phyloP scores from a whole-genome alignment of 2,113 vertebrate genomes.

The Triplophysa rosa region DNA sequence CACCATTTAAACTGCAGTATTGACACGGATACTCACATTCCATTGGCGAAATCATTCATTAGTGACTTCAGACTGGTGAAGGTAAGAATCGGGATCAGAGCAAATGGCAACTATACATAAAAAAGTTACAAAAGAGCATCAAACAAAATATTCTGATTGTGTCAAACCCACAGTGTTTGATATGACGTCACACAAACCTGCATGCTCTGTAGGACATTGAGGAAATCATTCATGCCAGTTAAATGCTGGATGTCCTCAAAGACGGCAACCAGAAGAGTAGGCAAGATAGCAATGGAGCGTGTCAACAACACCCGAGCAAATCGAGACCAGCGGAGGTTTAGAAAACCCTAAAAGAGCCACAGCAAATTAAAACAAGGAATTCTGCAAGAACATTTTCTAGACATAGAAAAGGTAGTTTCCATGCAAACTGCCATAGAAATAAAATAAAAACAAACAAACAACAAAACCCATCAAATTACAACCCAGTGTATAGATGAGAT shows the following conservation, averaged over 20 bases:
- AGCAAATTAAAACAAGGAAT: neutral
- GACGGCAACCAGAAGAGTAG: conserved; percentile 87
- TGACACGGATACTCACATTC: conserved; percentile 79
- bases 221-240: conserved; percentile 94
- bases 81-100: conserved; percentile 92
- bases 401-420: too few relatives aligned
- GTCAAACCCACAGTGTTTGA: neutral
- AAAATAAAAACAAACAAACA: neutral
- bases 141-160: neutral
- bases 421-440: neutral
- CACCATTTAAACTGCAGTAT: neutral
- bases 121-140: neutral
- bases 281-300: conserved; percentile 86
- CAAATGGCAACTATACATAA: conserved; percentile 87
- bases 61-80: conserved; percentile 89
- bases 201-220: conserved; percentile 93
- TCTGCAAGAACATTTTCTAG: neutral
- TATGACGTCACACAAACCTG: conserved; percentile 75
- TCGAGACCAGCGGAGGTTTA: conserved; percentile 92
- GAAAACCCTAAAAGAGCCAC: conserved; percentile 79
- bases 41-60: conserved; percentile 92
- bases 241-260: conserved; percentile 87
- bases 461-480: neutral
- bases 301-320: conserved; percentile 90
- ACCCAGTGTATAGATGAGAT: neutral